phyloP scores from a whole-genome alignment of 2,888 invertebrate genomes.

The Caprella mutica region DNA sequence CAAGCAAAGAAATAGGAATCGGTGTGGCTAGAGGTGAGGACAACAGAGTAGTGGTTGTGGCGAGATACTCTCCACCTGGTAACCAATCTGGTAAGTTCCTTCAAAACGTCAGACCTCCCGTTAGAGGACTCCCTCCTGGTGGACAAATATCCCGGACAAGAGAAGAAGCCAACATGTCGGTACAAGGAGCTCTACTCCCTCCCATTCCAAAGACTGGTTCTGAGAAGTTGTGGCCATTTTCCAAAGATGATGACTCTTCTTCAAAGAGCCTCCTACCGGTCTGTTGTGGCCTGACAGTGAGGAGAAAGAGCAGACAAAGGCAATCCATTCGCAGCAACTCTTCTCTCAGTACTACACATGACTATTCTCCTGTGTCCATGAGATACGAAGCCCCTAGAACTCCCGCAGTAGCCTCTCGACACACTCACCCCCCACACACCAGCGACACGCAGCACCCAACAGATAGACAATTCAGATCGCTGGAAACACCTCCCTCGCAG shows the following conservation, averaged over 20 bases:
- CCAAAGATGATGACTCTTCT: too few relatives aligned
- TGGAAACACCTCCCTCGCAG: too few relatives aligned
- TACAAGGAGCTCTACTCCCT: constrained; percentile 26
- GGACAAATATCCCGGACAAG: constrained; percentile 22
- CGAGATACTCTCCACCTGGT: constrained; percentile 33
- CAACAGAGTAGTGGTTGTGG: constrained; percentile 27
- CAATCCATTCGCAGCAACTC: too few relatives aligned
- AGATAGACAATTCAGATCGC: too few relatives aligned
- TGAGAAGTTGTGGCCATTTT: not conserved
- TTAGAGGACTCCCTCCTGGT: not conserved
- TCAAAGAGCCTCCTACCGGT: not conserved
- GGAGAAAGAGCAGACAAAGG: too few relatives aligned
- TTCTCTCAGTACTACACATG: too few relatives aligned
- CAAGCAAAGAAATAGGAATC: constrained; percentile 21
- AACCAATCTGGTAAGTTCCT: constrained; percentile 33
- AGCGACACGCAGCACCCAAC: too few relatives aligned
- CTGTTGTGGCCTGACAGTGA: constrained; percentile 9
- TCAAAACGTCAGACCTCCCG: constrained; percentile 31
- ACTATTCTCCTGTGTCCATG: too few relatives aligned
- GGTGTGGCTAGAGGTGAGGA: constrained; percentile 25
- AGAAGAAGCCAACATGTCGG: constrained; percentile 29
- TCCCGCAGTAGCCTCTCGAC: too few relatives aligned
- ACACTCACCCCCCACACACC: too few relatives aligned
- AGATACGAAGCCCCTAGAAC: too few relatives aligned
- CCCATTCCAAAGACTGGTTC: constrained; percentile 14